Conservation (phyloP, 2,113 vertebrate genomes). For the Seriola dumerili region DNA sequence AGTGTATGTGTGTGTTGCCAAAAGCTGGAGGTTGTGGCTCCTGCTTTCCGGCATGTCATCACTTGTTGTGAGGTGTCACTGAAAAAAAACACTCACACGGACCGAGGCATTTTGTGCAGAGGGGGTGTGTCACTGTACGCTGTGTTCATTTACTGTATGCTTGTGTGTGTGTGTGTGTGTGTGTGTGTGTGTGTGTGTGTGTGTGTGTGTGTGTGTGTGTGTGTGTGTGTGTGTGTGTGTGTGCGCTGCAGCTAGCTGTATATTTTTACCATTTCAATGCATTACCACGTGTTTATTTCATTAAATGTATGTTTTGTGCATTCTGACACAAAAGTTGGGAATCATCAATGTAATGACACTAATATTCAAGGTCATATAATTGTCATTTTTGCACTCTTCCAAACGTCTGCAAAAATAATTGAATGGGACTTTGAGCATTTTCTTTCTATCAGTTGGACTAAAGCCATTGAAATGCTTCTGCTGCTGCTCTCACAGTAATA, state of each 20-base stretch:
- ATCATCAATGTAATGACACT: not conserved
- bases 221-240: not conserved
- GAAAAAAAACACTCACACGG: slow-evolving; percentile 50
- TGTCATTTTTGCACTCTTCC: not conserved
- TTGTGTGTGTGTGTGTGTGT: slow-evolving; percentile 12
- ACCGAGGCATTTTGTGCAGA: slow-evolving; percentile 36
- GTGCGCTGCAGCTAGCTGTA: slow-evolving; percentile 1
- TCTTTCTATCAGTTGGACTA: not conserved
- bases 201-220: not conserved
- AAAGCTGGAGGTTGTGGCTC: slow-evolving; percentile 34
- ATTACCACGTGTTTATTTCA: not conserved
- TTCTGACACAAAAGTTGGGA: not conserved
- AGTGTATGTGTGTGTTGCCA: slow-evolving; percentile 16
- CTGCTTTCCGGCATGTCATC: slow-evolving; percentile 63
- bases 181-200: not conserved
- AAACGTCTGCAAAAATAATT: not conserved
- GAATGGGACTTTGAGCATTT: not conserved
- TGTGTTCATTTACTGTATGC: slow-evolving; percentile 41
- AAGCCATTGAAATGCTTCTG: not conserved
- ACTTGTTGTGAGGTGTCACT: slow-evolving; percentile 59
- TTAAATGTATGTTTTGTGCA: not conserved
- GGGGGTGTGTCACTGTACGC: slow-evolving; percentile 34
- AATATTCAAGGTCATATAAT: not conserved
- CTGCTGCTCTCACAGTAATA: not conserved
- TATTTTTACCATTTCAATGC: slow-evolving; percentile 12